Percentiles rank a stretch among this genome's conserved stretches.
Evolutionary conservation across 2,113 vertebrate species (phyloP).

Genomic region (Morone chrysops): DNA sequence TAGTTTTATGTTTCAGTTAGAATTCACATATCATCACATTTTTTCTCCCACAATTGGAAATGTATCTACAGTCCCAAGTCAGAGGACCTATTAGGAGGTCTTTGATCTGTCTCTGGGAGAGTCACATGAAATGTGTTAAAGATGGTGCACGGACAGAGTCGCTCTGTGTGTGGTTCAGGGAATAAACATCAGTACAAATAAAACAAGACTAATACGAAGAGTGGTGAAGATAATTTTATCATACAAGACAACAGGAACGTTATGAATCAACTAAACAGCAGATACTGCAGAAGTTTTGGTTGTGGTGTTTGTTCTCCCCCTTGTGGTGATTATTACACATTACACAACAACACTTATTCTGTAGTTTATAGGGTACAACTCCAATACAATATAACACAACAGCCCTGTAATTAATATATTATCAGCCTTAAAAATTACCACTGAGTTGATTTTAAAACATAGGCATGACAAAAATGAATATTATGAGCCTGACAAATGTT

Average conservation of each 20-base stretch:
- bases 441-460: not conserved
- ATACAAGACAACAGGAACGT: not conserved
- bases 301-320: conserved; percentile 54
- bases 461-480: not conserved
- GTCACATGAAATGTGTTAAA: conserved; percentile 29
- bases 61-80: not conserved
- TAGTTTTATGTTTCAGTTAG: not conserved
- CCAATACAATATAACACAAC: not conserved
- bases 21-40: not conserved
- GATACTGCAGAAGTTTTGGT: not conserved
- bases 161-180: not conserved
- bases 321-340: conserved; percentile 49
- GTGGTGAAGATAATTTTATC: not conserved
- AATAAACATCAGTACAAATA: not conserved
- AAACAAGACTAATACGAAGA: not conserved
- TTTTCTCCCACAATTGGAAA: not conserved
- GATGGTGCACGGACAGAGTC: not conserved
- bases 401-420: not conserved
- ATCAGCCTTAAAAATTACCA: not conserved
- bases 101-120: conserved; percentile 19
- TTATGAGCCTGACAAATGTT: not conserved
- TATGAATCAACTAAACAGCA: not conserved
- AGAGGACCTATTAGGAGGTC: not conserved
- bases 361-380: not conserved
- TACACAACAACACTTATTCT: conserved; percentile 45